Base-by-base conservation (phyloP, 2,113 vertebrate genomes). In the Triplophysa dalaica region DNA sequence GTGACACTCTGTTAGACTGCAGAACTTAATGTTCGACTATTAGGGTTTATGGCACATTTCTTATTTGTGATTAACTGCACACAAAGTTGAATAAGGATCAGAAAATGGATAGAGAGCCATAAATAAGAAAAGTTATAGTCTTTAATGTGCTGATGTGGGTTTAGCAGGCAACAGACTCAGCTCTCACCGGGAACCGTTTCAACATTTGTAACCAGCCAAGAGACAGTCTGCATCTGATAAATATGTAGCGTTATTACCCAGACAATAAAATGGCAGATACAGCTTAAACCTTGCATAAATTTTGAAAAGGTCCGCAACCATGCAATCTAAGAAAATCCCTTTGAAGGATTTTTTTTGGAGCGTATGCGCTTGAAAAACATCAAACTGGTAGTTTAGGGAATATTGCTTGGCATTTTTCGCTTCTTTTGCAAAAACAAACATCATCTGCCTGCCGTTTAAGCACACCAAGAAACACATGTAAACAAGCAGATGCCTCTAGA, bases 1-100 rank as follows among this genome's bases (percentile, higher is more conserved):
- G 75, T 38, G 75, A 43, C 75, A 65, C 60, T 77, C 65, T 62
- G 43, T 66, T 77, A 52, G 61, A 13, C 56, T 60, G 70, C 29
- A 61, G 70, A 74, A 74, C 22, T 38, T 17, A 61, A 61, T 74
- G 70, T 8, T 9, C 24, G 19, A 43, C 41, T 26, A 26, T 26
- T 73, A 52, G 64, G 33, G 10, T 66, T 65, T 66, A 24, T 22
- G 12, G 3, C 38, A 50, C 17, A 24, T 43, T 45, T 43, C 45
- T 33, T 3, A 3, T 43, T 61, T 60, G 48, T 50, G 6, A 38
- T 38, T 38, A 38, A 50, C 14, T 14, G 48, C 12, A 50, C 48
- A 50, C 48, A 50, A 50, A 13, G 14, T 50, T 13, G 11, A 50
- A 13, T 50, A 26, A 70, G 33, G n/a, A 17, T 56, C 6, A 21